Conservation (phyloP, 2,113 vertebrate genomes). For the Gulo gulo region DNA sequence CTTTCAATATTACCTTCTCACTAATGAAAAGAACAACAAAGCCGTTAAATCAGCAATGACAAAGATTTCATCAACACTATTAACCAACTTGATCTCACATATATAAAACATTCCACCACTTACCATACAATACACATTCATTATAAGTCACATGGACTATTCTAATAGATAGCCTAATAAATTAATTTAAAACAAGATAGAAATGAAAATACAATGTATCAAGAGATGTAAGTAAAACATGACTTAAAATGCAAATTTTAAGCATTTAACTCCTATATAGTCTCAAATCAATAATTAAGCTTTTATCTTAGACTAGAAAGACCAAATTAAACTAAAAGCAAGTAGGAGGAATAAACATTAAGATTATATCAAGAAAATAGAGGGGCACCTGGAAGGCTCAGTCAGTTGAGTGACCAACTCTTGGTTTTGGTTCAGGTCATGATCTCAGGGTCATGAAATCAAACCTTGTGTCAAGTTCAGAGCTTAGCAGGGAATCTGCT, state of each 20-base stretch:
- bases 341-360: not conserved
- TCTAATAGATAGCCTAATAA: not conserved
- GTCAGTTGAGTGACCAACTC: not conserved
- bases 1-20: not conserved
- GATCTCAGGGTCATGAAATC: not conserved
- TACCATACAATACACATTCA: not conserved
- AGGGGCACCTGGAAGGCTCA: not conserved
- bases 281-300: not conserved
- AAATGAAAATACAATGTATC: not conserved
- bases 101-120: not conserved
- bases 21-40: not conserved
- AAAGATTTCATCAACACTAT: not conserved
- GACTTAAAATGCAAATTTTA: not conserved
- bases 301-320: not conserved
- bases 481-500: not conserved
- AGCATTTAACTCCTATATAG: not conserved
- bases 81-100: not conserved
- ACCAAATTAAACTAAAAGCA: not conserved
- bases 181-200: not conserved
- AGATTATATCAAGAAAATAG: not conserved
- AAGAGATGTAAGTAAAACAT: not conserved
- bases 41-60: not conserved
- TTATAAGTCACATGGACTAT: not conserved
- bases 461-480: not conserved
- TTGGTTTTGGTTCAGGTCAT: not conserved